Evolutionary conservation across 2,797 vertebrate species (phyloP).

Genomic region (Ceyx erithaca): DNA sequence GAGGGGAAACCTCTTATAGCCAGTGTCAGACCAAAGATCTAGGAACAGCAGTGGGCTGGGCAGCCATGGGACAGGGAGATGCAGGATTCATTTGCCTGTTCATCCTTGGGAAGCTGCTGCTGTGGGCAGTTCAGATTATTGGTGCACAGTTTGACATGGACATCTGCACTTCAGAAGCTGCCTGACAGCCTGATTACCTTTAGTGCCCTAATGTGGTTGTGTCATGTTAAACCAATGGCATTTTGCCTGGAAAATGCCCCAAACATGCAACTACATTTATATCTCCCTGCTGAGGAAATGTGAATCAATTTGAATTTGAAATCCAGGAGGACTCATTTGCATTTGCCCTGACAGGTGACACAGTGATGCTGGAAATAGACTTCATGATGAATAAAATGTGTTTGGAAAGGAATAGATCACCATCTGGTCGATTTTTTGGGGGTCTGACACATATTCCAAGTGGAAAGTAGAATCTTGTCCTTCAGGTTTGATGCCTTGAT

Average conservation of each 20-base stretch:
- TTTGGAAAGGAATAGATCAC: background rate
- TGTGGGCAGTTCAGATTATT: background rate
- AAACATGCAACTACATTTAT: background rate
- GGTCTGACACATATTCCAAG: background rate
- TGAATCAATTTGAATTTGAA: background rate
- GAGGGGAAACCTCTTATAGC: accelerated
- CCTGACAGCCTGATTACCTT: background rate
- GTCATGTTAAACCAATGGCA: accelerated
- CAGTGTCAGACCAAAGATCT: background rate
- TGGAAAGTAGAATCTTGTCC: background rate
- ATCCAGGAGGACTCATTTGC: background rate
- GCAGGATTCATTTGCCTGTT: background rate
- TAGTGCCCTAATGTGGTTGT: background rate
- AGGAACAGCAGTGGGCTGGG: background rate
- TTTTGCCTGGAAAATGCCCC: background rate
- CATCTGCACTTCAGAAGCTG: background rate
- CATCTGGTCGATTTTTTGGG: background rate
- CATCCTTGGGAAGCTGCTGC: background rate
- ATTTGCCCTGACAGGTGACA: background rate
- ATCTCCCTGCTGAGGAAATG: background rate
- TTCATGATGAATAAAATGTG: background rate
- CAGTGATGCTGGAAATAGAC: background rate
- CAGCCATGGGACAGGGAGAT: background rate
- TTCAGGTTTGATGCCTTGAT: background rate
- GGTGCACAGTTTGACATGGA: background rate